Percentiles rank a stretch among this genome's conserved stretches.
Evolutionary conservation across 1,140 invertebrate genomes (phyloP).

Genomic region (Hylaeus anthracinus): DNA sequence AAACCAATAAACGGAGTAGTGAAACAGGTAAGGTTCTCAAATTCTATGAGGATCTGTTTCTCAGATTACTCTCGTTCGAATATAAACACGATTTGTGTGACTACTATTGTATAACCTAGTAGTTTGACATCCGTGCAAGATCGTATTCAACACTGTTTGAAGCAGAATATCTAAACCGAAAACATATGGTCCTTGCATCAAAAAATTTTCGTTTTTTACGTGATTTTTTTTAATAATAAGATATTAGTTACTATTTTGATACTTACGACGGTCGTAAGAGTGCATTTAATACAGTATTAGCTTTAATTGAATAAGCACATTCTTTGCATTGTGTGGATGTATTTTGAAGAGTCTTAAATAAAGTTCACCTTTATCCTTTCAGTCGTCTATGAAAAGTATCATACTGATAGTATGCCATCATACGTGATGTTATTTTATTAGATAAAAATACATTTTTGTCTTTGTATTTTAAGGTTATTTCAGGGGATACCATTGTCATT

Average conservation of each 20-base stretch:
- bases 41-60: slow-evolving; percentile 24
- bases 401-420: not conserved
- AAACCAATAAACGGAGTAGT: slow-evolving; percentile 81
- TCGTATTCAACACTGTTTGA: not conserved
- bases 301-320: not conserved
- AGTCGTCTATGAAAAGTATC: slow-evolving; percentile 48
- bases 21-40: slow-evolving; percentile 80
- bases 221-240: not conserved
- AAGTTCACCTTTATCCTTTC: not conserved
- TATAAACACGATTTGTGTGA: slow-evolving; percentile 16
- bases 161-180: slow-evolving; percentile 24
- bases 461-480: slow-evolving; percentile 67
- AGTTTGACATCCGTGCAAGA: slow-evolving; percentile 19
- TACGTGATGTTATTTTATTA: not conserved
- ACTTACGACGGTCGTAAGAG: not conserved
- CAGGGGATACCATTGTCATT: slow-evolving; percentile 77
- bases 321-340: not conserved
- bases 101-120: slow-evolving; percentile 34
- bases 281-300: not conserved
- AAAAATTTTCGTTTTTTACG: not conserved
- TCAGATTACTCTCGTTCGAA: not conserved
- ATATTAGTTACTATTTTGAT: not conserved
- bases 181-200: slow-evolving; percentile 46
- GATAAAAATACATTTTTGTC: not conserved
- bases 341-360: not conserved